Evolutionary conservation across 2,797 vertebrate species (phyloP).

Genomic region (Rhabdophis nuchalis): DNA sequence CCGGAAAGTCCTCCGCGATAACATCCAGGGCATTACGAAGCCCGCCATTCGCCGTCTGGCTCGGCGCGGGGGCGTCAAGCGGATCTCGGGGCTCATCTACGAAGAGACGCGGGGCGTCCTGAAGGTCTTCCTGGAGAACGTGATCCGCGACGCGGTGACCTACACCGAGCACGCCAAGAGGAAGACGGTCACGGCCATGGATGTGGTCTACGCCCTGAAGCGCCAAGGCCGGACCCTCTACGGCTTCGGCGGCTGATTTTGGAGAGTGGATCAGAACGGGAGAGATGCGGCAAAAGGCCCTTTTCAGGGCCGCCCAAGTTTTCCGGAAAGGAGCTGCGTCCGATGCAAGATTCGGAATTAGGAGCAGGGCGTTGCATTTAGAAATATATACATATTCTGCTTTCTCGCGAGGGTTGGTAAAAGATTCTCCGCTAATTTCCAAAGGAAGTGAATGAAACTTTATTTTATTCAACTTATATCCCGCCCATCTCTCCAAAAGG

Average conservation of each 20-base stretch:
- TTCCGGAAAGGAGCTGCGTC: neutral
- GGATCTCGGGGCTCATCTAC: neutral
- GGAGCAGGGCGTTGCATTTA: neutral
- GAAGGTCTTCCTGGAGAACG: constrained; percentile 1
- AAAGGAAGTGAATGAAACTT: neutral
- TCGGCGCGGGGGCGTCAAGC: neutral
- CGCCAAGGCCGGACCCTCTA: constrained; percentile 4
- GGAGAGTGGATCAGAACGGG: neutral
- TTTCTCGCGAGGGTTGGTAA: neutral
- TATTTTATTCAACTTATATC: no score
- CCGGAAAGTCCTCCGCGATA: neutral
- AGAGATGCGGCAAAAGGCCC: neutral
- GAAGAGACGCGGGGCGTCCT: neutral
- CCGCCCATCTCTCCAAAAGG: no score
- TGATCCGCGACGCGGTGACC: constrained; percentile 13
- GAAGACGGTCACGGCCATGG: constrained; percentile 21
- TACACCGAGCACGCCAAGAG: constrained; percentile 22
- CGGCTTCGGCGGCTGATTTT: neutral
- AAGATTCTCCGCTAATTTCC: neutral
- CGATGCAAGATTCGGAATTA: no score
- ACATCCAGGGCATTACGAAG: neutral
- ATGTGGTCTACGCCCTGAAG: constrained; percentile 19
- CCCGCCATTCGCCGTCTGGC: neutral
- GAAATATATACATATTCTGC: rapidly evolving
- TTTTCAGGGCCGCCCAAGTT: constrained; percentile 11